A percentile compares a stretch with the other conserved stretches of the same genome.
phyloP scores from a whole-genome alignment of 2,888 invertebrate genomes.

The Macaria liturata region DNA sequence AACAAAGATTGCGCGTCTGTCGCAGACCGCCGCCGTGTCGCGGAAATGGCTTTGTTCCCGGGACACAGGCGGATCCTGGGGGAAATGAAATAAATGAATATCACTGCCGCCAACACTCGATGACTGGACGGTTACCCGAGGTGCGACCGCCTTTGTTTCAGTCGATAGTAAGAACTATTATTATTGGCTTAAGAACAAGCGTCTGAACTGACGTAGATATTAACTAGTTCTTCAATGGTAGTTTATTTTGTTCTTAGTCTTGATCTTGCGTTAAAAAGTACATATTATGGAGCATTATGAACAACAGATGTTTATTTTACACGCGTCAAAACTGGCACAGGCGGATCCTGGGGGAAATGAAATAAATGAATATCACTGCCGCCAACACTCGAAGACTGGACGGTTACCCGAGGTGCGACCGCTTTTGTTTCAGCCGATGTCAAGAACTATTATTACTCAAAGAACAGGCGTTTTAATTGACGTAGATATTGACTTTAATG shows the following conservation, averaged over 20 bases:
- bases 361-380: conserved; percentile 73
- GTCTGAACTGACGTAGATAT: no score
- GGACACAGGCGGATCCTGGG: conserved; percentile 57
- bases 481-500: no score
- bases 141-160: conserved; percentile 4
- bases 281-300: no score
- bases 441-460: no score
- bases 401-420: neutral
- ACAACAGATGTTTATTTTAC: no score
- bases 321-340: conserved; percentile 29
- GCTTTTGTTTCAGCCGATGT: conserved; percentile 3
- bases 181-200: no score
- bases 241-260: no score
- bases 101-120: conserved; percentile 50
- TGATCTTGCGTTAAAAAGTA: no score
- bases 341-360: conserved; percentile 69
- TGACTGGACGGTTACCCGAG: conserved; percentile 1
- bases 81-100: conserved; percentile 76
- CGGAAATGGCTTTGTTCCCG: conserved; percentile 79
- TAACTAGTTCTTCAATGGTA: no score
- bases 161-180: neutral
- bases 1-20: conserved; percentile 28
- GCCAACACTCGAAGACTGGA: conserved; percentile 22
- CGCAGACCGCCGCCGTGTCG: conserved; percentile 48
- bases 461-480: no score